These are phyloP conservation scores for Oncorhynchus mykiss DNA, from an alignment of 2,113 vertebrate genomes.

Conservation along the genomic window DNA sequence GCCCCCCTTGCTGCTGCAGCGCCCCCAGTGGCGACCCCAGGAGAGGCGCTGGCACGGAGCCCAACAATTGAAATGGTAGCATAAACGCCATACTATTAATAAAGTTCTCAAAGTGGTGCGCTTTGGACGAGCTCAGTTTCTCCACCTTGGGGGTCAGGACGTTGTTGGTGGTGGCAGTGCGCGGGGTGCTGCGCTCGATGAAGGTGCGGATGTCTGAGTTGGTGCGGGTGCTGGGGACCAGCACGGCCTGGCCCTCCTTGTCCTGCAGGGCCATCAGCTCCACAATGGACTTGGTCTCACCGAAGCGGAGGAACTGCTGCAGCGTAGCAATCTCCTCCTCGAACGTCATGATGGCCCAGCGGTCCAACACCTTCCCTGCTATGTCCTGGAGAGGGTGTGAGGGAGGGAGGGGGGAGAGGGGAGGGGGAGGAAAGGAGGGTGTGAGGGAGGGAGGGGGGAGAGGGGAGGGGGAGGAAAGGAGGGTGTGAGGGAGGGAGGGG, in stretches of 20 bases:
- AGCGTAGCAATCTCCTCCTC: slow-evolving; percentile 94
- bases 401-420: no score
- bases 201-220: slow-evolving; percentile 94
- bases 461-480: background rate
- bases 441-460: background rate
- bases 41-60: slow-evolving; percentile 84
- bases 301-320: slow-evolving; percentile 97
- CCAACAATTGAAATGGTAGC: slow-evolving; percentile 93
- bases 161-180: slow-evolving; percentile 50
- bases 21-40: slow-evolving; percentile 81
- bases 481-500: no score
- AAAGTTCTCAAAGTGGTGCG: slow-evolving; percentile 94
- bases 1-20: slow-evolving; percentile 64
- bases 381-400: slow-evolving; percentile 79
- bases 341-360: slow-evolving; percentile 96
- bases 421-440: no score
- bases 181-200: slow-evolving; percentile 87
- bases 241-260: slow-evolving; percentile 87
- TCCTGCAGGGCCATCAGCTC: slow-evolving; percentile 97
- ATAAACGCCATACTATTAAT: slow-evolving; percentile 94
- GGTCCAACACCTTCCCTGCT: slow-evolving; percentile 93
- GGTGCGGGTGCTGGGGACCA: slow-evolving; percentile 81
- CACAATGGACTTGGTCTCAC: slow-evolving; percentile 97
- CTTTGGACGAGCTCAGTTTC: slow-evolving; percentile 73
- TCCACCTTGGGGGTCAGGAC: slow-evolving; percentile 71